These are phyloP conservation scores for Formica selysi DNA, from an alignment of 1,140 invertebrate species.

Conservation along the genomic window DNA sequence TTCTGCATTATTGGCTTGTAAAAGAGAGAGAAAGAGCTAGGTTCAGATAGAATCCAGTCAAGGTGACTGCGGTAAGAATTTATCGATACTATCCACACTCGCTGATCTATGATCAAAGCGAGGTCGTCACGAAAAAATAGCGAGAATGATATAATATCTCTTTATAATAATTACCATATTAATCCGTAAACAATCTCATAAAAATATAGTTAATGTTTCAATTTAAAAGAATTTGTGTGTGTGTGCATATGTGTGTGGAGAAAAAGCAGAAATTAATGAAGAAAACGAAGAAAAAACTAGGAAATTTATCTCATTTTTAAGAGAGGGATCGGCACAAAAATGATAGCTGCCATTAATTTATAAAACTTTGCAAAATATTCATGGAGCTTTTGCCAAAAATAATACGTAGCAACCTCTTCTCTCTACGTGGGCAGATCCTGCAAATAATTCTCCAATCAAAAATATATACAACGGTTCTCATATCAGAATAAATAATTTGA, in stretches of 20 bases:
- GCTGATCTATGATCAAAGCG: slow-evolving; percentile 40
- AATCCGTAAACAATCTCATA: neutral
- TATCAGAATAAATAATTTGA: neutral
- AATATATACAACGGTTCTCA: neutral
- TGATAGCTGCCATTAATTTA: neutral
- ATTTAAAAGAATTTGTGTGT: neutral
- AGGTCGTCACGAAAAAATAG: slow-evolving; percentile 36
- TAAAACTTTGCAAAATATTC: neutral
- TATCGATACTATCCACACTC: slow-evolving; percentile 41
- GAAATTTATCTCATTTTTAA: neutral
- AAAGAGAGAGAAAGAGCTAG: slow-evolving; percentile 35
- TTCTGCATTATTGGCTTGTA: slow-evolving; percentile 45
- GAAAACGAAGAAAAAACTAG: neutral
- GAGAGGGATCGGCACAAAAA: neutral
- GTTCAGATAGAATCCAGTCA: slow-evolving; percentile 38
- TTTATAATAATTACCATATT: neutral
- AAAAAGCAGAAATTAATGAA: neutral
- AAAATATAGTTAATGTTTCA: neutral
- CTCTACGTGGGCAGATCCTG: too few species aligned
- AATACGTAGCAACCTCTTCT: neutral
- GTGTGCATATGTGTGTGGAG: neutral
- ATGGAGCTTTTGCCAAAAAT: neutral
- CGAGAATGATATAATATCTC: neutral
- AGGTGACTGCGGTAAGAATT: slow-evolving; percentile 46
- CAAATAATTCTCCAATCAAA: neutral